Percentiles rank a stretch among this genome's conserved stretches.
Conservation (phyloP, 2,797 vertebrate genomes). For the Alcedo atthis region DNA sequence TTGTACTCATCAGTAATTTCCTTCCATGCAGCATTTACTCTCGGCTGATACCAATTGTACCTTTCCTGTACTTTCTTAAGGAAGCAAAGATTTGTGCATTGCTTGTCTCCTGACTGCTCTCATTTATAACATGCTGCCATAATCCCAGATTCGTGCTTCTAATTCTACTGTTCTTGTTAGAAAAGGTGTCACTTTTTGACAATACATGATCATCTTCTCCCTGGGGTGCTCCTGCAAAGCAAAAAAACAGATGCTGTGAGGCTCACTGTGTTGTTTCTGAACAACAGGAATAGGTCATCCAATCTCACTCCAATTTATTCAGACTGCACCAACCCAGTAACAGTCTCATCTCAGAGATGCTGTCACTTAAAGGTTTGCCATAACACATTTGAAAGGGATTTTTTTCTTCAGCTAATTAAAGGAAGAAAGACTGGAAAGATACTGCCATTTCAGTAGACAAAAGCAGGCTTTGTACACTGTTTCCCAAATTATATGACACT, state of each 20-base stretch:
- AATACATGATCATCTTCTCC: neutral
- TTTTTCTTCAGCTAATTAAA: neutral
- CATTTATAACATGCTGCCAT: neutral
- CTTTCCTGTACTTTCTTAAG: neutral
- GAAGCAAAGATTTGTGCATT: neutral
- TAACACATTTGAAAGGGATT: neutral
- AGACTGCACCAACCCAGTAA: neutral
- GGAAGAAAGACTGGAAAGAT: neutral
- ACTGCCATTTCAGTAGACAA: neutral
- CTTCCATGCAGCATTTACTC: neutral
- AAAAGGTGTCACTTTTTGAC: neutral
- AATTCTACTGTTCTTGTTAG: neutral
- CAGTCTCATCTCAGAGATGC: neutral
- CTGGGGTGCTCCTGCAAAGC: neutral
- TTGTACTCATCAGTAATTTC: neutral
- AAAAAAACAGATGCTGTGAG: neutral
- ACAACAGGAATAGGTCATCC: neutral
- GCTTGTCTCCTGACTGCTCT: neutral
- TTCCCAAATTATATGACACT: neutral
- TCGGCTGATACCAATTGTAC: neutral
- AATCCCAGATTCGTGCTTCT: neutral
- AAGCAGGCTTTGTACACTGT: neutral
- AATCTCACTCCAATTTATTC: neutral
- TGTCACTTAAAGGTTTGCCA: neutral
- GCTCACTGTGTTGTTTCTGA: neutral